These are phyloP conservation scores for Drosophila planitibia DNA, from an alignment of 2,888 invertebrate species.

Conservation along the genomic window DNA sequence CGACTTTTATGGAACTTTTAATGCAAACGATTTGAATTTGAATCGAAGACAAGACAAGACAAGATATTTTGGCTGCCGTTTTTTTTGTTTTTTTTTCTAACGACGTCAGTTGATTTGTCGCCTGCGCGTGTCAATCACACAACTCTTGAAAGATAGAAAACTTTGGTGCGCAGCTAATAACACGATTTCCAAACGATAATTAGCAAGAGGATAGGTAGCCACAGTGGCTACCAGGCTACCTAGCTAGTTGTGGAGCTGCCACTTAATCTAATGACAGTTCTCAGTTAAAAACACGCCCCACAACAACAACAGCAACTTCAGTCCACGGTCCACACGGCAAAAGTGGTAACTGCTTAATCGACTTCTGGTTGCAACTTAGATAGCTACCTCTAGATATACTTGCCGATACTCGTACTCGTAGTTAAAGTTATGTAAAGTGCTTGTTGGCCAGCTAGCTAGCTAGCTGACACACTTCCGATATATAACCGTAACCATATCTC, in stretches of 20 bases:
- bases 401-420: conserved; percentile 26
- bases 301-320: conserved; percentile 15
- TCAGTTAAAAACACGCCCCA: conserved; percentile 60
- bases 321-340: conserved; percentile 17
- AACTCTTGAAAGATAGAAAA: conserved; percentile 2
- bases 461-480: conserved; percentile 77
- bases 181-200: conserved; percentile 79
- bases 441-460: conserved; percentile 39
- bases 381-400: conserved; percentile 35
- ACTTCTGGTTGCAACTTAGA: conserved; percentile 73
- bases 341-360: conserved; percentile 72
- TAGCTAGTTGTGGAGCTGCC: conserved; percentile 54
- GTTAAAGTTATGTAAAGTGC: conserved; percentile 68
- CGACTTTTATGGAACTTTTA: conserved; percentile 65
- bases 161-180: conserved; percentile 58
- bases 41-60: conserved; percentile 57
- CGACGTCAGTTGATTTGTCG: conserved; percentile 71
- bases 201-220: conserved; percentile 52
- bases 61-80: conserved; percentile 33
- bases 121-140: conserved; percentile 76
- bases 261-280: conserved; percentile 81
- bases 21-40: conserved; percentile 80
- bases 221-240: conserved; percentile 12
- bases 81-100: not conserved
- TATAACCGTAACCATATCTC: conserved; percentile 53